These are phyloP conservation scores for Turdus rufiventris DNA, from an alignment of 2,113 vertebrate species.

Conservation along the genomic window DNA sequence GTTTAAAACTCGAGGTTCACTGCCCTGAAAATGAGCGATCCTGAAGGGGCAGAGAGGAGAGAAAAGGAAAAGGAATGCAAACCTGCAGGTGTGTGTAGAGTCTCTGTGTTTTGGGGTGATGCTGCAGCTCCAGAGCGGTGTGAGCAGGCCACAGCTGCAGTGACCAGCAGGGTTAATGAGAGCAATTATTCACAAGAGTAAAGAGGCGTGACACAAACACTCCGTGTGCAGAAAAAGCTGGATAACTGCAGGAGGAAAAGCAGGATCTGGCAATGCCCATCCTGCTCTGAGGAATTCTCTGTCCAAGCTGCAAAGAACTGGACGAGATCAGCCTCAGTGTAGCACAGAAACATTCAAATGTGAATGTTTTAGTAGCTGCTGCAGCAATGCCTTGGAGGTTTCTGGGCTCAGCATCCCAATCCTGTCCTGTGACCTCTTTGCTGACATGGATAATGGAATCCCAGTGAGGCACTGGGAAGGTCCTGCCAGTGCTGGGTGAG, in stretches of 20 bases:
- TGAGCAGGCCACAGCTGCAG: neutral
- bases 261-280: neutral
- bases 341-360: neutral
- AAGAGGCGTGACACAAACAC: neutral
- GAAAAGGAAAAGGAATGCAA: neutral
- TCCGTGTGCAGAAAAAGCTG: neutral
- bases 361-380: neutral
- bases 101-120: neutral
- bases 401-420: neutral
- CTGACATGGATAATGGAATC: fast-evolving
- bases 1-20: neutral
- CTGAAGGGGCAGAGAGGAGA: neutral
- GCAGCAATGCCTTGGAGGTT: neutral
- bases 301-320: neutral
- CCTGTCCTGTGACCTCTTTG: neutral
- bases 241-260: neutral
- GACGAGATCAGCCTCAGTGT: fast-evolving
- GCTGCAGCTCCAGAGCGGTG: neutral
- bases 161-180: neutral
- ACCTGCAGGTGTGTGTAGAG: neutral
- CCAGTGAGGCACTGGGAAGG: neutral
- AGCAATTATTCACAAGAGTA: neutral
- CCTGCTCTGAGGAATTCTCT: neutral
- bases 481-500: neutral
- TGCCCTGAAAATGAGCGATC: neutral